Evolutionary conservation across 2,797 vertebrate species (phyloP), one percentile per base, ranked within the genome.

Genomic region (Rallus crepitans): DNA sequence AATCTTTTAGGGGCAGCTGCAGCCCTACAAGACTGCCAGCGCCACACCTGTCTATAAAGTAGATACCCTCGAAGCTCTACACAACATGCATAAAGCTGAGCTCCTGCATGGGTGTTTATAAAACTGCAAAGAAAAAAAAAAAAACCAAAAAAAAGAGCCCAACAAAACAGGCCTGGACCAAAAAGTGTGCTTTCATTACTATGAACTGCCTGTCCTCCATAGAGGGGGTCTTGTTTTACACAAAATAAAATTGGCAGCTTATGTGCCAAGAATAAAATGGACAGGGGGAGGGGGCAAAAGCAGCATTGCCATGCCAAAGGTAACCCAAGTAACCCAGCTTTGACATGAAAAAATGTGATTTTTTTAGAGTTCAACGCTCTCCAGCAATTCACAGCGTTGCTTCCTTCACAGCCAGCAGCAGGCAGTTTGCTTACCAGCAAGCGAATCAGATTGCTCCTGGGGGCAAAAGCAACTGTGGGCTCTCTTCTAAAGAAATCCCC

Each of bases 371-470:
- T 79, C 47, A 65, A 28, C 55, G 59, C 88, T 68, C 47, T 13
- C 23, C 27, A 39, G 50, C 1, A 3, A 88, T 71, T 83, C 64
- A 37, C 50, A 57, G 85, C 2, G 0, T 50, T 50, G 55, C 61
- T 71, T 82, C 30, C 87, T 83, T 80, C 0, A 0, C 69, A 91
- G 48, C 18, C 75, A 84, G 70, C 61, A 93, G 73, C 86, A 76
- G 59, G 59, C 75, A 79, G 30, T 52, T 82, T 8, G 68, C 60
- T 92, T 76, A 53, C 48, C 61, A 86, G 75, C 23, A 48, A 85
- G 72, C 75, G 86, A 93, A 94, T 48, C 48, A 37, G 11, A 93
- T 75, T 88, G 76, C 61, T 93, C 84, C 87, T 60, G 24, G 15
- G 61, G 61, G 37, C 63, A 92, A 73, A 81, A 82, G 79, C 60